These are phyloP conservation scores for Carassius carassius DNA, from an alignment of 2,113 vertebrate genomes.

Conservation along the genomic window DNA sequence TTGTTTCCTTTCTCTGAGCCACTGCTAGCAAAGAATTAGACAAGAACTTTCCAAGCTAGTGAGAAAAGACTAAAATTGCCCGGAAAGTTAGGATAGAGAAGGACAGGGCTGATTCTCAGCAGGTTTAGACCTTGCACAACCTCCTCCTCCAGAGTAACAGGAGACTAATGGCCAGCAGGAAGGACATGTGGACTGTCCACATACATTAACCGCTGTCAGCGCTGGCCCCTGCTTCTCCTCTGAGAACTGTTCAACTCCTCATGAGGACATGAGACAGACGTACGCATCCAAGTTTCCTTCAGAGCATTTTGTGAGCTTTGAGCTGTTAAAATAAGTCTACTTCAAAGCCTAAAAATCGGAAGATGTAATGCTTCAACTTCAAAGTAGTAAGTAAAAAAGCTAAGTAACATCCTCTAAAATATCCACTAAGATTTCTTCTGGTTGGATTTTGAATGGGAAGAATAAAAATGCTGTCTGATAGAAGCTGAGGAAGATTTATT, in stretches of 20 bases:
- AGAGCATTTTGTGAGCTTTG: neutral
- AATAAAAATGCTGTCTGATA: neutral
- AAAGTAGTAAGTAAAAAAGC: constrained; percentile 12
- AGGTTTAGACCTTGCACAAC: constrained; percentile 11
- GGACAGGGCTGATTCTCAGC: constrained; percentile 11
- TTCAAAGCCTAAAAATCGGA: constrained; percentile 29
- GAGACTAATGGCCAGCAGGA: constrained; percentile 15
- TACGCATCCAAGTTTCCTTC: neutral
- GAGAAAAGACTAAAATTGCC: constrained; percentile 5
- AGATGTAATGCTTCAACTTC: constrained; percentile 6
- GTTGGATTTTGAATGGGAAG: neutral
- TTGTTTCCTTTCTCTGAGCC: constrained; percentile 3
- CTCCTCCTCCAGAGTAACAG: constrained; percentile 14
- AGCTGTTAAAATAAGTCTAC: neutral
- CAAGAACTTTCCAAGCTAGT: constrained; percentile 13
- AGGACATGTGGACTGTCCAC: constrained; percentile 44
- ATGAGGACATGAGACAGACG: neutral
- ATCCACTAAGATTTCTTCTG: neutral
- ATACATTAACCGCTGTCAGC: constrained; percentile 28
- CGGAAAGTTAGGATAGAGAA: neutral
- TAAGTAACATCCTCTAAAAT: neutral
- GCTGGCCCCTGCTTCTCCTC: constrained; percentile 5
- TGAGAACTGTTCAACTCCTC: neutral
- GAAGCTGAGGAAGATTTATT: neutral
- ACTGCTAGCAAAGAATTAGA: constrained; percentile 5